These are phyloP conservation scores for Danio rerio DNA, from an alignment of 2,113 vertebrate species.

Conservation along the genomic window DNA sequence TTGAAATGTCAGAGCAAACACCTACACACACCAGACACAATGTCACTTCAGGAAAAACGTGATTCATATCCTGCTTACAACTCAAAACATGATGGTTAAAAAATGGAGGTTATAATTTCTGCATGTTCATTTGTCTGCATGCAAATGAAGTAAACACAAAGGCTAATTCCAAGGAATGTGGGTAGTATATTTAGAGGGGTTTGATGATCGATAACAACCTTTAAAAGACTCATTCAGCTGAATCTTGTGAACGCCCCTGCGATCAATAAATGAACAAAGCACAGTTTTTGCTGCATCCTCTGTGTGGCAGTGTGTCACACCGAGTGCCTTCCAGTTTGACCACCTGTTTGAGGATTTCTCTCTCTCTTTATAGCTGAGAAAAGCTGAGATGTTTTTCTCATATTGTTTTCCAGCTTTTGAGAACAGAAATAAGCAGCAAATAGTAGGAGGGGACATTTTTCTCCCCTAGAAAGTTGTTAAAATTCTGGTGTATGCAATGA, in stretches of 20 bases:
- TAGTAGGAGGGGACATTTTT: neutral
- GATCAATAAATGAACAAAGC: neutral
- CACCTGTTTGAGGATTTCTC: neutral
- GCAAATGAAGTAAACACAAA: neutral
- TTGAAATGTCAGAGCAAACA: conserved; percentile 34
- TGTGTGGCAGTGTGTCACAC: conserved; percentile 44
- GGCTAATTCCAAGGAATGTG: neutral
- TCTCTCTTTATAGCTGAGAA: neutral
- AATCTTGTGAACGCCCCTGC: neutral
- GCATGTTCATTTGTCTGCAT: neutral
- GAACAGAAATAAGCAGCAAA: neutral
- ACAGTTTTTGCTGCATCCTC: conserved; percentile 28
- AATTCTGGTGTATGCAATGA: no score
- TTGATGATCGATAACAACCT: conserved; percentile 30
- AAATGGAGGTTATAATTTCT: conserved; percentile 11
- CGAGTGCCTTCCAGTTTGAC: neutral
- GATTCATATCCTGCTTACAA: neutral
- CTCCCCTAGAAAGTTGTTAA: no score
- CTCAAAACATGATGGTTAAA: conserved; percentile 1
- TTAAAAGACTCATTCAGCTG: neutral
- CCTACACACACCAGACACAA: neutral
- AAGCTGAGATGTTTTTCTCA: neutral
- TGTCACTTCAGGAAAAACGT: conserved; percentile 17
- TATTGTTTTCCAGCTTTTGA: neutral
- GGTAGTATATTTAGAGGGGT: conserved; percentile 23